Conservation (phyloP, 2,797 vertebrate species). For the Melanitta fusca region DNA sequence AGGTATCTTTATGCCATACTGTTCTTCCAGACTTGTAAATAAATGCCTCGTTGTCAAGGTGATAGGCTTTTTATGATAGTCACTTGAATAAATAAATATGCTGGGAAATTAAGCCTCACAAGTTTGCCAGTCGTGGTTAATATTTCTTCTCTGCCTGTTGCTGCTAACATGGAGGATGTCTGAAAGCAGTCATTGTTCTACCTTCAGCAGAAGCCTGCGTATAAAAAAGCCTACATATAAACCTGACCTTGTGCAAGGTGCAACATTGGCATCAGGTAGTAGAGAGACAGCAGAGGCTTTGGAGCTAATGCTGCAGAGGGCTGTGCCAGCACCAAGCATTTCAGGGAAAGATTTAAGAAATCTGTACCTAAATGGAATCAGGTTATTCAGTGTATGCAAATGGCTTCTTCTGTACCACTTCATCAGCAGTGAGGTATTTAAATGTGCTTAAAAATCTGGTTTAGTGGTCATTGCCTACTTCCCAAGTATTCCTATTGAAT, state of each 20-base stretch:
- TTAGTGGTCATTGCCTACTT: not conserved
- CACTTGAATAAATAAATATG: conserved; percentile 20
- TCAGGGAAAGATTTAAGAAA: not conserved
- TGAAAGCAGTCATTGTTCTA: not conserved
- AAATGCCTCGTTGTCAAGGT: conserved; percentile 50
- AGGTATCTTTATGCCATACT: not conserved
- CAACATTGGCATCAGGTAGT: fast-evolving
- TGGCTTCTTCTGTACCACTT: fast-evolving
- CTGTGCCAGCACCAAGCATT: not conserved
- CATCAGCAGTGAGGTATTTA: not conserved
- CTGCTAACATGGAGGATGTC: not conserved
- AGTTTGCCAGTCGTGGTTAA: not conserved
- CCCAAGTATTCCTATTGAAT: not conserved
- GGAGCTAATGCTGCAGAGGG: not conserved
- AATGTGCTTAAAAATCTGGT: not conserved
- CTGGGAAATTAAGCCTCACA: not conserved
- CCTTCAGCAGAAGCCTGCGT: not conserved
- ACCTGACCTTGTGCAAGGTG: not conserved
- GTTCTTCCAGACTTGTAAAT: not conserved
- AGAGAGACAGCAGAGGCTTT: not conserved
- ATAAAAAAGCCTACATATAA: not conserved
- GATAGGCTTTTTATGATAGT: not conserved
- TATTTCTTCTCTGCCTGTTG: not conserved
- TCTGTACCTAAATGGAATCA: not conserved
- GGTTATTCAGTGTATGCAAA: fast-evolving